A percentile compares a stretch with the other conserved stretches of the same genome.
Conservation (phyloP, 2,888 invertebrate genomes). For the Tenthredo livida region DNA sequence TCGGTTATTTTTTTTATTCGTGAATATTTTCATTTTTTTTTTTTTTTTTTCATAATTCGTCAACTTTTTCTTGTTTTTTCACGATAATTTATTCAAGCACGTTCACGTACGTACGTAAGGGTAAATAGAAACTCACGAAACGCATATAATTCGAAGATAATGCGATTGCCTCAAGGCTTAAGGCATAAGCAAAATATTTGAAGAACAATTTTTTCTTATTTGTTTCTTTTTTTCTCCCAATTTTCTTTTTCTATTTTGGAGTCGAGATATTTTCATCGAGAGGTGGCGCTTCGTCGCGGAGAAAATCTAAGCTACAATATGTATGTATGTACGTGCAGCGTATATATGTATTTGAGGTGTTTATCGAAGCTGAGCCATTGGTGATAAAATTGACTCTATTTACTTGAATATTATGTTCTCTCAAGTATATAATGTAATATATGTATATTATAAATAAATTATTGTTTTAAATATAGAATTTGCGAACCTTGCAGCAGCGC, state of each 20-base stretch:
- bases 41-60: no score
- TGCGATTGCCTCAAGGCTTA: neutral
- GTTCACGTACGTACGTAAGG: neutral
- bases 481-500: neutral
- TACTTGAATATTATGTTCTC: neutral
- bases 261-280: neutral
- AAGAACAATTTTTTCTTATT: neutral
- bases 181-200: neutral
- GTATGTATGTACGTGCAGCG: no score
- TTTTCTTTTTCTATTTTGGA: neutral
- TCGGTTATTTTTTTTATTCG: neutral
- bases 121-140: neutral
- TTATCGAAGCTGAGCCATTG: neutral
- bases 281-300: slow-evolving; percentile 20
- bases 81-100: slow-evolving; percentile 6
- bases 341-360: neutral
- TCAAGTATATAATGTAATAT: no score
- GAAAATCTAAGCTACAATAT: neutral
- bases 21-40: neutral
- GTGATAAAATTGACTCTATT: neutral
- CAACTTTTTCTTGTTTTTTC: neutral
- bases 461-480: neutral
- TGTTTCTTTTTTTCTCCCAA: no score
- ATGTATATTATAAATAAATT: no score
- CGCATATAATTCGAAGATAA: slow-evolving; percentile 2